phyloP scores from a whole-genome alignment of 2,888 invertebrate species.

The Eustalomyia histrio region DNA sequence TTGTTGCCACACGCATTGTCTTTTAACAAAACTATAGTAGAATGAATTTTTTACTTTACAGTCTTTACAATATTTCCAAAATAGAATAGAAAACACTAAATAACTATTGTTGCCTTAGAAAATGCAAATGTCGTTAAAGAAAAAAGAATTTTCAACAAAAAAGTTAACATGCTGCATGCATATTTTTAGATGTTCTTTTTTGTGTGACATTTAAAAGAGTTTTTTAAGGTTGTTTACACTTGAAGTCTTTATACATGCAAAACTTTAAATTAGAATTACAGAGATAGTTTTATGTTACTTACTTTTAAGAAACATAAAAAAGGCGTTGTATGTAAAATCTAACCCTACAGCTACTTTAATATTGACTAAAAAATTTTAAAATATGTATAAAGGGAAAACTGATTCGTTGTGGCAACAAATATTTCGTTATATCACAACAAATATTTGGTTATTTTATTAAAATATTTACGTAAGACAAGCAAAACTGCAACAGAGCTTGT shows the following conservation, averaged over 20 bases:
- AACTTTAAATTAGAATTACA: not conserved
- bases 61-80: not conserved
- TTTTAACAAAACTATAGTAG: too few relatives aligned
- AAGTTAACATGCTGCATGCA: constrained; percentile 1
- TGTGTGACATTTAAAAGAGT: not conserved
- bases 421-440: too few relatives aligned
- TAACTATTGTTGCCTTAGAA: not conserved
- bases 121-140: not conserved
- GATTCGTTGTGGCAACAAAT: too few relatives aligned
- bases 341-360: not conserved
- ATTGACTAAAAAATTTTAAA: too few relatives aligned
- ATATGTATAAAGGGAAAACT: too few relatives aligned
- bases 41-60: too few relatives aligned
- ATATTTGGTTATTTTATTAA: too few relatives aligned
- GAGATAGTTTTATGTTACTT: not conserved
- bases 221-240: not conserved
- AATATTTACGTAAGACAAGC: too few relatives aligned
- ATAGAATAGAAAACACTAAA: not conserved
- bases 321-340: not conserved
- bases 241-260: not conserved
- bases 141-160: not conserved
- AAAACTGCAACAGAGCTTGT: too few relatives aligned
- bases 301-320: not conserved
- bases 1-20: too few relatives aligned
- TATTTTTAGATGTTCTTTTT: not conserved